Percentiles rank a stretch among this genome's conserved stretches.
phyloP scores from a whole-genome alignment of 2,113 vertebrate species.

The Coregonus clupeaformis region DNA sequence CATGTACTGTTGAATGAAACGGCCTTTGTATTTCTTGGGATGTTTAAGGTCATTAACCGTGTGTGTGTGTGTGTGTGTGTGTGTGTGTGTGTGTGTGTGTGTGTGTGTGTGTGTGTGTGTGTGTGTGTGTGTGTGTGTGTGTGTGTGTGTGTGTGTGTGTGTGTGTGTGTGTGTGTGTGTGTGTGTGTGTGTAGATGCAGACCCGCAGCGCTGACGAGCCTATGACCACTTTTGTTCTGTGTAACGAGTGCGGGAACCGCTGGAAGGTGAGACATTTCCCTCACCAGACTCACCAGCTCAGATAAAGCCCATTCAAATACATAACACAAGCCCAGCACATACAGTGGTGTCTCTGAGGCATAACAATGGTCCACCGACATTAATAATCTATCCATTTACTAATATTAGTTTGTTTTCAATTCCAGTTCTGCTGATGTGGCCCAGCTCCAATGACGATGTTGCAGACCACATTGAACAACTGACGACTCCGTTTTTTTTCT shows the following conservation, averaged over 20 bases:
- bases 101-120: too few relatives aligned
- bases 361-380: too few relatives aligned
- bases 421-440: constrained; percentile 76
- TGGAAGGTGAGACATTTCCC: constrained; percentile 87
- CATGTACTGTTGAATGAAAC: too few relatives aligned
- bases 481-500: constrained; percentile 34
- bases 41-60: too few relatives aligned
- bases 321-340: too few relatives aligned
- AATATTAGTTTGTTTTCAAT: constrained; percentile 12
- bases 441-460: constrained; percentile 19
- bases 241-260: constrained; percentile 97
- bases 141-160: constrained; percentile 15
- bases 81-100: too few relatives aligned
- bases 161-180: background rate
- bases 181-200: constrained; percentile 79
- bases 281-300: too few relatives aligned
- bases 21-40: too few relatives aligned
- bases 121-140: constrained; percentile 6
- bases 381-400: background rate
- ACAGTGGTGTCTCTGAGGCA: too few relatives aligned
- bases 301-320: too few relatives aligned
- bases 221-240: constrained; percentile 97
- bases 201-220: constrained; percentile 97
- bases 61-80: too few relatives aligned
- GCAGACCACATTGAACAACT: background rate